Base-by-base conservation (phyloP, 1,140 invertebrate genomes). In the Eriocheir sinensis region DNA sequence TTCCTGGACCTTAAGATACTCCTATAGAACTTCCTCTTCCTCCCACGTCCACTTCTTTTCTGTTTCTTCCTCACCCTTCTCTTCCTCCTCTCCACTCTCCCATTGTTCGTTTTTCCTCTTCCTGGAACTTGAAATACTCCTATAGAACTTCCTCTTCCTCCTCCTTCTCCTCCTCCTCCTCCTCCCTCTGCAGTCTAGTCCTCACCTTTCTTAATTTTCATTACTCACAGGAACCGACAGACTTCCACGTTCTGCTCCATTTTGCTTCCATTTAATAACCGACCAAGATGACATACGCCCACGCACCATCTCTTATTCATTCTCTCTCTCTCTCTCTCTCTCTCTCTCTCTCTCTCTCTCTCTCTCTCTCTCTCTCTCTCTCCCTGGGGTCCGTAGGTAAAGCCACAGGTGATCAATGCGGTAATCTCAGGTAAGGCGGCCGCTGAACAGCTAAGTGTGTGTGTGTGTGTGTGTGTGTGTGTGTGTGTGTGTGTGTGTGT, bases 381-480 rank as follows among this genome's bases (percentile, higher is more conserved):
- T n/a, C 48, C 48, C 60, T 72, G 27, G 6, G 60, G 60, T 72
- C 60, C 21, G 27, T n/a, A 72, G 60, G 60, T 72, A 72, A 72
- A 72, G 60, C 60, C 60, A 72, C 60, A 72, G 60, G 60, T 72
- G 60, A 72, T 72, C 60, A 72, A 72, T 72, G 60, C 60, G 6
- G 60, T 72, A 72, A 72, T 72, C 60, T 21, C 60, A 72, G 0
- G 21, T 72, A n/a, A 6, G n/a, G 60, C n/a, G 60, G 60, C 0
- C 21, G 27, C 60, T 72, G 60, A 72, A 72, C 44, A 48, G 44
- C 4, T 1, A 0, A 17, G 60, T 72, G 60, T 72, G 60, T 72
- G 60, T 72, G 60, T 72, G 60, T 72, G 60, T 72, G 60, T 72
- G 60, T 72, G 60, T 72, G 60, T 72, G 60, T 72, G 60, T 72